A percentile compares a stretch with the other conserved stretches of the same genome.
These are phyloP conservation scores for Aldrovandia affinis DNA, from an alignment of 2,797 vertebrate genomes.

Conservation along the genomic window DNA sequence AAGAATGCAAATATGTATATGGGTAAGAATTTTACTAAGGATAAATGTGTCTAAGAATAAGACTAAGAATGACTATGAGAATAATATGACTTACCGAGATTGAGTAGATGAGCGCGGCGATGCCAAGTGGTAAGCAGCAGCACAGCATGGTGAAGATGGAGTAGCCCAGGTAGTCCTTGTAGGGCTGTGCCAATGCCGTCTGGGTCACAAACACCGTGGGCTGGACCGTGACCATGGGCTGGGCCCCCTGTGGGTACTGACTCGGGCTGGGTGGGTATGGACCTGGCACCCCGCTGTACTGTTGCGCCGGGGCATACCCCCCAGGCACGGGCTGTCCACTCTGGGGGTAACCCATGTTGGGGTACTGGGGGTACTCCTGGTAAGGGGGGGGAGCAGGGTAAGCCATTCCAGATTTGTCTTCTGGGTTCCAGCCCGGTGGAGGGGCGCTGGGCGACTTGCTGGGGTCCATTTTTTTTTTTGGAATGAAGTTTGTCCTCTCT, in stretches of 20 bases:
- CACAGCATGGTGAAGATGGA: constrained; percentile 77
- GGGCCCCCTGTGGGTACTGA: not conserved
- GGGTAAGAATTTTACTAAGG: too few relatives aligned
- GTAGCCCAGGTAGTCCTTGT: constrained; percentile 71
- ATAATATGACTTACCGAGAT: constrained; percentile 66
- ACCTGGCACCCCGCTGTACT: constrained; percentile 19
- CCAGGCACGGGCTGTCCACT: constrained; percentile 32
- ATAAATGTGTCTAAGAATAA: too few relatives aligned
- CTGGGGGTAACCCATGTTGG: constrained; percentile 31
- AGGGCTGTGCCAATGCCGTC: constrained; percentile 44
- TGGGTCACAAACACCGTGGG: constrained; percentile 54
- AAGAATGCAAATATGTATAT: too few relatives aligned
- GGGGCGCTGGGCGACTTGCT: constrained; percentile 46
- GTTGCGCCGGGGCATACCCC: constrained; percentile 34
- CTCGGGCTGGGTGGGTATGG: constrained; percentile 14
- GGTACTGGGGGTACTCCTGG: constrained; percentile 44
- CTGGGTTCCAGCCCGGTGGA: constrained; percentile 32
- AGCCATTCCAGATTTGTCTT: constrained; percentile 55
- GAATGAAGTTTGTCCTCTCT: not conserved
- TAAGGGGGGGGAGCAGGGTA: constrained; percentile 62
- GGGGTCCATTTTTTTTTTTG: constrained; percentile 66
- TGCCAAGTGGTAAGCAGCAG: constrained; percentile 76
- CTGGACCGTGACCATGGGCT: constrained; percentile 54
- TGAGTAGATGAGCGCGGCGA: constrained; percentile 74
- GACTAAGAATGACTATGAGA: too few relatives aligned